A percentile compares a stretch with the other conserved stretches of the same genome.
Conservation (phyloP, 2,888 invertebrate genomes). For the Tricholauxania praeusta region DNA sequence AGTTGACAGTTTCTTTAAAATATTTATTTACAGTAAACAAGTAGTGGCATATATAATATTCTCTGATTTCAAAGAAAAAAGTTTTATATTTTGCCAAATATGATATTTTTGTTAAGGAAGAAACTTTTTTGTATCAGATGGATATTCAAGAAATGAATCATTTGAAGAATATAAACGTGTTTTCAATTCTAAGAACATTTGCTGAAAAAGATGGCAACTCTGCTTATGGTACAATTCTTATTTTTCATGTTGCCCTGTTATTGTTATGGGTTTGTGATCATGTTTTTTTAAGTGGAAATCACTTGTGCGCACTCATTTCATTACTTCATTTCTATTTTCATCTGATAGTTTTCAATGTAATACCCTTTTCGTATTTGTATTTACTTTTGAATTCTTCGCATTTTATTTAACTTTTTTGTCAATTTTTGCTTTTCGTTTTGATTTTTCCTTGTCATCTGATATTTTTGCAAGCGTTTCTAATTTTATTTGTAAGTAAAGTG, state of each 20-base stretch:
- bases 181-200: too few relatives aligned
- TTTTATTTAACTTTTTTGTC: not conserved
- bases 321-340: not conserved
- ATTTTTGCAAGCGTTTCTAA: not conserved
- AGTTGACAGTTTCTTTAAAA: too few relatives aligned
- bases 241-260: not conserved
- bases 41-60: too few relatives aligned
- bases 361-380: not conserved
- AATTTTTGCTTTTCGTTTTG: not conserved
- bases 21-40: too few relatives aligned
- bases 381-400: not conserved
- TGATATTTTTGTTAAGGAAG: too few relatives aligned
- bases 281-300: constrained; percentile 15
- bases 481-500: constrained; percentile 1
- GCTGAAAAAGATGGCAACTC: too few relatives aligned
- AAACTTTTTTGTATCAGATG: too few relatives aligned
- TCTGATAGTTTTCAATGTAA: not conserved
- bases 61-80: too few relatives aligned
- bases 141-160: too few relatives aligned
- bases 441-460: not conserved
- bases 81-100: too few relatives aligned
- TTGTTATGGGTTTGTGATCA: not conserved
- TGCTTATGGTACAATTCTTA: not conserved
- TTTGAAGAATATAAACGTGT: too few relatives aligned
- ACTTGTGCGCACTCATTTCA: not conserved